Conservation (phyloP, 2,888 invertebrate species). For the Nomada fabriciana region DNA sequence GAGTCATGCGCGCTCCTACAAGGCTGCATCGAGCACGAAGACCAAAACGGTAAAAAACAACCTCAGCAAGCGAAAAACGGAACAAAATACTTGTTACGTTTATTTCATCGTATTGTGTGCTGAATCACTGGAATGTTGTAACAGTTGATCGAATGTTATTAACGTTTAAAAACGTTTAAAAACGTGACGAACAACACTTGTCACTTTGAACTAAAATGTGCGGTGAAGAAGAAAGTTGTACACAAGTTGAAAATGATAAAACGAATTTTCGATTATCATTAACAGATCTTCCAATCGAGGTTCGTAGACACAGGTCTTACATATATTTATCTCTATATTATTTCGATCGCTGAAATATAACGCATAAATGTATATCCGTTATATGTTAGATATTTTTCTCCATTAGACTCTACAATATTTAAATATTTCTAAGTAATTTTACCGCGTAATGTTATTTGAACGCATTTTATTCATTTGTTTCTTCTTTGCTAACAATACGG, state of each 20-base stretch:
- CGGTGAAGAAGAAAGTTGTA: slow-evolving; percentile 53
- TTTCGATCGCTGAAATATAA: background rate
- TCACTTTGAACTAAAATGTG: slow-evolving; percentile 62
- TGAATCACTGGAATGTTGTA: slow-evolving; percentile 15
- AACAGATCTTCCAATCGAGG: slow-evolving; percentile 79
- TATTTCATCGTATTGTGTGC: background rate
- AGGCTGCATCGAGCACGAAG: slow-evolving; percentile 29
- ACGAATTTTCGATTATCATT: slow-evolving; percentile 65
- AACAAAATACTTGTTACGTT: slow-evolving; percentile 13
- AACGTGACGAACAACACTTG: slow-evolving; percentile 1
- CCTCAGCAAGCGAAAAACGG: slow-evolving; percentile 7
- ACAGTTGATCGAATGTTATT: slow-evolving; percentile 58
- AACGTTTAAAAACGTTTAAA: slow-evolving; percentile 36
- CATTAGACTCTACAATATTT: background rate
- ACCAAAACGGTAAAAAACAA: slow-evolving; percentile 50
- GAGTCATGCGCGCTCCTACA: slow-evolving; percentile 59
- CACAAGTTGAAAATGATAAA: slow-evolving; percentile 36
- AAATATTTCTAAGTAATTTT: background rate
- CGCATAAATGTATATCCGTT: background rate
- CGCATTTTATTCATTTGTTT: background rate
- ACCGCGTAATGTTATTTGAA: background rate
- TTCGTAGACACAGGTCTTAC: slow-evolving; percentile 55
- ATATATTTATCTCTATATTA: background rate
- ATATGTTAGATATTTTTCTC: no score
- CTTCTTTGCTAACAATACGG: background rate